phyloP scores from a whole-genome alignment of 2,797 vertebrate species.

The Apogon hyalosoma region DNA sequence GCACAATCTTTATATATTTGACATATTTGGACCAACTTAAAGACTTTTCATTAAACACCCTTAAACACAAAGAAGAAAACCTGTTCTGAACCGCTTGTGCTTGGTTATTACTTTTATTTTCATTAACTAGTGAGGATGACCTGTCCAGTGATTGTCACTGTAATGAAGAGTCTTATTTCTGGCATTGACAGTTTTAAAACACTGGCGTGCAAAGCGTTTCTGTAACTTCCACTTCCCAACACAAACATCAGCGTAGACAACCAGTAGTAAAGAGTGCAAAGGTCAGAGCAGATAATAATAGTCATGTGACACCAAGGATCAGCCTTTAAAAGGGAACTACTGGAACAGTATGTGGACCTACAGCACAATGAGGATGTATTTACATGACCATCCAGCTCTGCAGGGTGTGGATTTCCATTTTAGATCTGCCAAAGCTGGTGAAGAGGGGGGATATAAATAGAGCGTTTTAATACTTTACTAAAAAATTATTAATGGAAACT shows the following conservation, averaged over 20 bases:
- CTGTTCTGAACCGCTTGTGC: no score
- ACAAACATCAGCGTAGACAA: constrained; percentile 9
- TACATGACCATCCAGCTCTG: constrained; percentile 19
- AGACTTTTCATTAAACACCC: no score
- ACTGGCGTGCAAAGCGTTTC: constrained; percentile 29
- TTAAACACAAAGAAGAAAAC: no score
- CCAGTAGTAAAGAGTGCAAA: constrained; percentile 30
- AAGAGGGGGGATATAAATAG: constrained; percentile 54
- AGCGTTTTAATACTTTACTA: constrained; percentile 64
- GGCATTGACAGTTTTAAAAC: neutral
- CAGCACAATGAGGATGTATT: neutral
- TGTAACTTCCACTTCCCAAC: constrained; percentile 54
- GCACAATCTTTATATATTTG: no score
- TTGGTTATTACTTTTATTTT: no score
- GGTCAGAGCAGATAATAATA: constrained; percentile 21
- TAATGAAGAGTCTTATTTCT: neutral
- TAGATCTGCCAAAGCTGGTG: constrained; percentile 26
- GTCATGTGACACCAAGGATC: constrained; percentile 23
- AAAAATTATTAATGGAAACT: constrained; percentile 60
- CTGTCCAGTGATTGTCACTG: no score
- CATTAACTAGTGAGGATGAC: no score
- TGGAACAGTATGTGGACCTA: neutral
- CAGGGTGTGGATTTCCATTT: constrained; percentile 45
- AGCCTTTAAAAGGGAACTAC: constrained; percentile 1
- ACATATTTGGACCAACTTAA: no score